Conservation (phyloP, 2,113 vertebrate genomes). For the Forbesichthys agassizii region DNA sequence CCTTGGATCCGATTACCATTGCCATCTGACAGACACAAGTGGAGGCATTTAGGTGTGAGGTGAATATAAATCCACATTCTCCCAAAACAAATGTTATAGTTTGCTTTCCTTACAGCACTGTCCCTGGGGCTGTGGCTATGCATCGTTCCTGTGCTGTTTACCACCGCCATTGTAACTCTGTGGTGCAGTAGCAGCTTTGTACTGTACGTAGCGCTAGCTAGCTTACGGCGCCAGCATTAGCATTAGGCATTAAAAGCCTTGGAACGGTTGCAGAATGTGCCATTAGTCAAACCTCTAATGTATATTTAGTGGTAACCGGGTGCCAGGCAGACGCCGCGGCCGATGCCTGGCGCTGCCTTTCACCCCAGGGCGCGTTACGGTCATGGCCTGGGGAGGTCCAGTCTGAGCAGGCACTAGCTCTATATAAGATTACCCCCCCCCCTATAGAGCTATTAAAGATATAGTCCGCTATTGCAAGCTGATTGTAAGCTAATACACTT, state of each 20-base stretch:
- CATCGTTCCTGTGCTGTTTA: no score
- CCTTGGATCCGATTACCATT: no score
- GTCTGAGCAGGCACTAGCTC: constrained; percentile 14
- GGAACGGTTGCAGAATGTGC: constrained; percentile 8
- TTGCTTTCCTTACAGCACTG: neutral
- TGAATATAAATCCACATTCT: no score
- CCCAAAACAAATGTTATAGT: neutral
- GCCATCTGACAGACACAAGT: no score
- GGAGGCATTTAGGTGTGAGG: no score
- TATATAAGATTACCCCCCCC: constrained; percentile 18
- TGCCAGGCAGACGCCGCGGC: neutral
- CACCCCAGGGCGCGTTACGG: constrained; percentile 18
- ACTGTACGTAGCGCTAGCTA: neutral
- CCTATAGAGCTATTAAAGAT: neutral
- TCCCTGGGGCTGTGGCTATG: no score
- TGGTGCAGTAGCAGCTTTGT: no score
- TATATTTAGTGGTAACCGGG: constrained; percentile 28
- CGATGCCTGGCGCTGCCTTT: neutral
- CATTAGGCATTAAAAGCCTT: constrained; percentile 10
- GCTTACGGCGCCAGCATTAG: neutral
- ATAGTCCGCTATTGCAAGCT: no score
- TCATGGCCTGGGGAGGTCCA: constrained; percentile 26
- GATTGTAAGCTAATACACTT: no score
- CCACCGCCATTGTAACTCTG: neutral
- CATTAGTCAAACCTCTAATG: constrained; percentile 21